Evolutionary conservation across 2,888 invertebrate genomes (phyloP), one percentile per base, ranked within the genome.

Genomic region (Pegoplata infirma): DNA sequence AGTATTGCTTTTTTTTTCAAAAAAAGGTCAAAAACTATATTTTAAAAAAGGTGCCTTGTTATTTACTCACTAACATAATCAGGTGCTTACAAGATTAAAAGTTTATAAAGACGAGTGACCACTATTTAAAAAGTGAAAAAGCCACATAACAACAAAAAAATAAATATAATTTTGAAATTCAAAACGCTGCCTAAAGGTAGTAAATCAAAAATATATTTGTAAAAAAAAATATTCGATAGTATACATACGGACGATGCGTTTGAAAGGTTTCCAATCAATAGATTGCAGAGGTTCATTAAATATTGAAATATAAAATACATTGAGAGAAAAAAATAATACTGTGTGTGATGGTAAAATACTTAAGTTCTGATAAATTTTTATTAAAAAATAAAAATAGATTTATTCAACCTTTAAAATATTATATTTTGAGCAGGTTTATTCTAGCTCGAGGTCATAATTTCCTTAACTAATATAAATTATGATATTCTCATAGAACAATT

Each of bases 221-320:
- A 66, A 47, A 2, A 36, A 56, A 40, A 55, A 66, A 28, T 19
- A n/a, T n/a, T n/a, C n/a, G 19, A 49, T 8, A 40, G 16, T 36
- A 32, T 21, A 12, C 28, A 53, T 32, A 46, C 3, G 17, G n/a
- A n/a, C 19, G 66, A 47, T 72, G 55, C 61, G 53, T 72, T 76
- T 72, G 28, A 67, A 72, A 72, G 76, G 76, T 63, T 76, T 76
- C 76, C 72, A 76, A 72, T 67, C 76, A 61, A 72, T 76, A 67
- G 72, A 67, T 56, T 55, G 55, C 63, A 46, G 23, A 51, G 10
- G 10, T 36, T 36, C 36, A n/a, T 36, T 12, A n/a, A 12, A 12
- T 36, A 36, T 36, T 36, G 12, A 36, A 36, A 36, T n/a, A 36
- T 10, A 36, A 36, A n/a, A 36, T 51, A 49, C 55, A 58, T 25